phyloP scores from a whole-genome alignment of 1,140 invertebrate species.

The Delia radicum region DNA sequence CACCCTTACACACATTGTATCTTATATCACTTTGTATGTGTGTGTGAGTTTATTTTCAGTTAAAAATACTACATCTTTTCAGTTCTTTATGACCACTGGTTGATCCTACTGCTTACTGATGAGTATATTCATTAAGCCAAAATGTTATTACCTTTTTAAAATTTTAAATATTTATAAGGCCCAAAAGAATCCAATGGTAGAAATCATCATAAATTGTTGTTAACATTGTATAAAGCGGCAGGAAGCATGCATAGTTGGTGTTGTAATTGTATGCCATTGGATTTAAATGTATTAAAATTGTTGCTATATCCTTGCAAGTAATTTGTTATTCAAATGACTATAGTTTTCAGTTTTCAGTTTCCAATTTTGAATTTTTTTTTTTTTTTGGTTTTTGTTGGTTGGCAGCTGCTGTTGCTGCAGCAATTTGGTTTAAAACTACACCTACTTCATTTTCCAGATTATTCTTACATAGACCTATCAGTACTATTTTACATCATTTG shows the following conservation, averaged over 20 bases:
- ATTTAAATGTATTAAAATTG: neutral
- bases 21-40: neutral
- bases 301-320: neutral
- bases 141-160: constrained; percentile 5
- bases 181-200: neutral
- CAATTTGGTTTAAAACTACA: neutral
- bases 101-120: neutral
- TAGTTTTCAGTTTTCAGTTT: neutral
- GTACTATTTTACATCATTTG: no score
- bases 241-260: neutral
- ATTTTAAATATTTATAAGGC: constrained; percentile 2
- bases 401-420: neutral
- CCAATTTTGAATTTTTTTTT: neutral
- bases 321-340: neutral
- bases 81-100: neutral
- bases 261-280: neutral
- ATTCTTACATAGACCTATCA: no score
- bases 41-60: neutral
- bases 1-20: neutral
- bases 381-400: neutral
- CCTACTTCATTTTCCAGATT: neutral
- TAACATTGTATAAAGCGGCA: neutral
- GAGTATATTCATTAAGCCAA: neutral
- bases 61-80: neutral
- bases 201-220: neutral